These are phyloP conservation scores for Reinhardtius hippoglossoides DNA, from an alignment of 2,113 vertebrate genomes.

Conservation along the genomic window DNA sequence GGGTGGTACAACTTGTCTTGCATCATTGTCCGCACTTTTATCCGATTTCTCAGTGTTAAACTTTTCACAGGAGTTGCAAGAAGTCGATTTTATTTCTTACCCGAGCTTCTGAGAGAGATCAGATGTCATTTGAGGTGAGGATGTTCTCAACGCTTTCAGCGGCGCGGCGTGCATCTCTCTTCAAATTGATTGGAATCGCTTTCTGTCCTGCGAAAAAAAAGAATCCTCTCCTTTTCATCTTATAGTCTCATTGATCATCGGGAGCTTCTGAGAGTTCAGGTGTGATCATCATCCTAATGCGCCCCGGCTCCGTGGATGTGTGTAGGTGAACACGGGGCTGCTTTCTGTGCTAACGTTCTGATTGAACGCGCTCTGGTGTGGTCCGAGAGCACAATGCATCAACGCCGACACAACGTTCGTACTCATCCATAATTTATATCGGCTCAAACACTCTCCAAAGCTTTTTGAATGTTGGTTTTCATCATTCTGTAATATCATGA, in stretches of 20 bases:
- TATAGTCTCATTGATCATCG: conserved; percentile 70
- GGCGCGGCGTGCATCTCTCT: conserved; percentile 37
- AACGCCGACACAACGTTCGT: conserved; percentile 49
- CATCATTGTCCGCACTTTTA: neutral
- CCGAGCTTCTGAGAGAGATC: conserved; percentile 37
- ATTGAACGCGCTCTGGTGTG: conserved; percentile 21
- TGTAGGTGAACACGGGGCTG: neutral
- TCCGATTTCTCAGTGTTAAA: conserved; percentile 19
- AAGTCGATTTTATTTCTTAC: conserved; percentile 12
- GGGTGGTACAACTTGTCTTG: neutral
- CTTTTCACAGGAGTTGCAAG: neutral
- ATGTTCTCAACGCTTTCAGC: conserved; percentile 56
- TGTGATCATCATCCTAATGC: conserved; percentile 71
- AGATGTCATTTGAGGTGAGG: conserved; percentile 43
- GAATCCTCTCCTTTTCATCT: conserved; percentile 70
- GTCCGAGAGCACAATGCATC: conserved; percentile 34
- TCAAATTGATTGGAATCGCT: conserved; percentile 69
- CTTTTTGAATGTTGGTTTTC: conserved; percentile 36
- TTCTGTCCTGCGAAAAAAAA: conserved; percentile 38
- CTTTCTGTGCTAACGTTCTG: neutral
- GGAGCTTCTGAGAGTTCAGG: conserved; percentile 59
- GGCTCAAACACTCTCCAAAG: conserved; percentile 27
- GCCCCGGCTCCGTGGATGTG: neutral
- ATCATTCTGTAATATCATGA: conserved; percentile 7
- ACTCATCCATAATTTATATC: conserved; percentile 56